A percentile compares a stretch with the other conserved stretches of the same genome.
Evolutionary conservation across 2,888 invertebrate species (phyloP).

Genomic region (Himalopsyche kuldschensis): DNA sequence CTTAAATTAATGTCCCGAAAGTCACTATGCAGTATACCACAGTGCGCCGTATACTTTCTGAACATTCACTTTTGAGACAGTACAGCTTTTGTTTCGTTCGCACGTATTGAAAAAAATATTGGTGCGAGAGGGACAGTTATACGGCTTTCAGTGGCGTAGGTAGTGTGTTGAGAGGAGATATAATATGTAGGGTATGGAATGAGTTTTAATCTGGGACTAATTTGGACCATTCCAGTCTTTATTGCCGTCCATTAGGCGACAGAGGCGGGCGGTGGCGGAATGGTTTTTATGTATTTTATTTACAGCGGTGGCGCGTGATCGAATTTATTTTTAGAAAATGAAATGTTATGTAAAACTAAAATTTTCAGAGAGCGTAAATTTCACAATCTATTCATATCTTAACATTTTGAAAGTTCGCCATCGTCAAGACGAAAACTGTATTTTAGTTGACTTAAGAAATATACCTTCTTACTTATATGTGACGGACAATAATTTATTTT

Average conservation of each 20-base stretch:
- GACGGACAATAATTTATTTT: too few species aligned
- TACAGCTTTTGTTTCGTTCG: neutral
- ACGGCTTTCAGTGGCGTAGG: neutral
- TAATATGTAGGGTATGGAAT: conserved; percentile 48
- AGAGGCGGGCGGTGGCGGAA: conserved; percentile 3
- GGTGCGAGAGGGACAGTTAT: neutral
- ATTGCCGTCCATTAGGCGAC: conserved; percentile 44
- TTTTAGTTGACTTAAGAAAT: too few species aligned
- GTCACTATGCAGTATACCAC: neutral
- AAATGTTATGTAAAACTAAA: too few species aligned
- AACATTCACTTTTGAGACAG: neutral
- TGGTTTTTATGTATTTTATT: neutral
- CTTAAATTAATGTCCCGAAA: conserved; percentile 1
- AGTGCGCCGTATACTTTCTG: neutral
- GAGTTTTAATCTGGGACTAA: conserved; percentile 68
- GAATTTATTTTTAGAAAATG: neutral
- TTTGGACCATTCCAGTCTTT: conserved; percentile 52
- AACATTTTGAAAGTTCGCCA: too few species aligned
- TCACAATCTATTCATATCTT: too few species aligned
- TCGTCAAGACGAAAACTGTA: too few species aligned
- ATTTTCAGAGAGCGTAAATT: too few species aligned
- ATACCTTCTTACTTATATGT: too few species aligned
- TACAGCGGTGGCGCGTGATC: neutral
- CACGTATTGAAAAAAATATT: neutral
- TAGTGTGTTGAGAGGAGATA: neutral